Evolutionary conservation across 2,797 vertebrate species (phyloP).

Genomic region (Decapterus maruadsi): DNA sequence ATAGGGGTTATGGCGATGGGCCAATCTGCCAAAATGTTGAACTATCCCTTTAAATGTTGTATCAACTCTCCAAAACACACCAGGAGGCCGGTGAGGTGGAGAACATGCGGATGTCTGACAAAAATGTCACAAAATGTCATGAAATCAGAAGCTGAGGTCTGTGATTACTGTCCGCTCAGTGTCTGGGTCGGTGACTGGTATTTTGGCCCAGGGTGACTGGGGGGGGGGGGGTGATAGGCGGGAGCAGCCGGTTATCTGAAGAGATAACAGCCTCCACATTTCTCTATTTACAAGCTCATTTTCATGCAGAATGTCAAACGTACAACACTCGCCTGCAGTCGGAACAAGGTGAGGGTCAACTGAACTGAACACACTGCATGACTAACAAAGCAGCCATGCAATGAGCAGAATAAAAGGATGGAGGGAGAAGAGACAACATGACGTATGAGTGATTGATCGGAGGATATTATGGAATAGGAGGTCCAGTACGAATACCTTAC

Average conservation of each 20-base stretch:
- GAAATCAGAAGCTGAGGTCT: conserved; percentile 28
- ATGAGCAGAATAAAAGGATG: background rate
- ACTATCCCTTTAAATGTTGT: too few species aligned
- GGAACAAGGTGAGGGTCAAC: conserved; percentile 39
- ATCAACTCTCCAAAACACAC: background rate
- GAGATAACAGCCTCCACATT: conserved; percentile 54
- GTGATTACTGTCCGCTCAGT: conserved; percentile 43
- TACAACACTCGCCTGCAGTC: conserved; percentile 6
- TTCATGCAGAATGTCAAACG: conserved; percentile 71
- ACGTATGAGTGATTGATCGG: background rate
- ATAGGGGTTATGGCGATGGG: too few species aligned
- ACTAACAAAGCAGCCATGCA: background rate
- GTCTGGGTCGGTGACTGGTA: conserved; percentile 65
- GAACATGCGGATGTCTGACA: background rate
- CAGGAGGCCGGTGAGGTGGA: background rate
- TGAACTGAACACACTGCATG: background rate
- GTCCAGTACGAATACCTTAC: conserved; percentile 87
- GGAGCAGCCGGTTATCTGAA: conserved; percentile 31
- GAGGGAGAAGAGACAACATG: background rate
- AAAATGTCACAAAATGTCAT: conserved; percentile 79
- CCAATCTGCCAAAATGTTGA: too few species aligned
- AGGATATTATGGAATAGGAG: background rate
- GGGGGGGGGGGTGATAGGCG: conserved; percentile 49
- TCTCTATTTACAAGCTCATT: conserved; percentile 57
- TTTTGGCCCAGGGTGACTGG: conserved; percentile 54